Conservation (phyloP, 2,113 vertebrate genomes). For the Osmerus mordax region DNA sequence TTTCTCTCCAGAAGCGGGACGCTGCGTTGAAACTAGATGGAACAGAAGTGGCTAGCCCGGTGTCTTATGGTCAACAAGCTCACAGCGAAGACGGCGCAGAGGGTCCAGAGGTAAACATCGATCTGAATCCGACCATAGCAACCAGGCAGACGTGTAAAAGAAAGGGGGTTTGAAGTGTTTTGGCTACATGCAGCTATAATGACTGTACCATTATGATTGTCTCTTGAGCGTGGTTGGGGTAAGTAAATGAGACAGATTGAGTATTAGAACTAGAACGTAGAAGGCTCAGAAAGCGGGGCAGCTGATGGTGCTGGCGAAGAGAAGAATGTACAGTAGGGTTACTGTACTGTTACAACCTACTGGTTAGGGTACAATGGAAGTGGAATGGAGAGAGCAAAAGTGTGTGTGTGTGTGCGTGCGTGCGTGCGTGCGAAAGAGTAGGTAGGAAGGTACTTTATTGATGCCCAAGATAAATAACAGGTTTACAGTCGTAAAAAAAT, state of each 20-base stretch:
- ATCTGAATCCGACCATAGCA: background rate
- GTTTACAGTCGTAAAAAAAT: no score
- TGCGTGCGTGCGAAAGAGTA: no score
- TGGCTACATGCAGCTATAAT: background rate
- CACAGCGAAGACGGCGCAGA: conserved; percentile 45
- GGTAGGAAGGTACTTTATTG: no score
- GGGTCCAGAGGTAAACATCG: conserved; percentile 43
- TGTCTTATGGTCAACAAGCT: conserved; percentile 41
- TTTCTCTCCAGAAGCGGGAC: conserved; percentile 68
- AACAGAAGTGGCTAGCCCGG: conserved; percentile 54
- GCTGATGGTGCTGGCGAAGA: background rate
- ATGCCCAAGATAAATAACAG: no score
- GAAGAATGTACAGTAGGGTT: conserved; percentile 8
- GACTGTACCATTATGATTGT: background rate
- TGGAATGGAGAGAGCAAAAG: background rate
- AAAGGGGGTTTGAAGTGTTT: background rate
- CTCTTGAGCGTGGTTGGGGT: no score
- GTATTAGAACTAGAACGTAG: no score
- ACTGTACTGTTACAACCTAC: no score
- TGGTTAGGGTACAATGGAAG: background rate
- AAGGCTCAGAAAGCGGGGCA: no score
- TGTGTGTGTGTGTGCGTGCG: no score
- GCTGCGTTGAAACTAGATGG: conserved; percentile 47
- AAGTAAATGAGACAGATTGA: no score
- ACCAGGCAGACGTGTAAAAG: background rate